Percentiles rank a stretch among this genome's conserved stretches.
phyloP scores from a whole-genome alignment of 2,797 vertebrate species.

The Dendrocincla tyrannina region DNA sequence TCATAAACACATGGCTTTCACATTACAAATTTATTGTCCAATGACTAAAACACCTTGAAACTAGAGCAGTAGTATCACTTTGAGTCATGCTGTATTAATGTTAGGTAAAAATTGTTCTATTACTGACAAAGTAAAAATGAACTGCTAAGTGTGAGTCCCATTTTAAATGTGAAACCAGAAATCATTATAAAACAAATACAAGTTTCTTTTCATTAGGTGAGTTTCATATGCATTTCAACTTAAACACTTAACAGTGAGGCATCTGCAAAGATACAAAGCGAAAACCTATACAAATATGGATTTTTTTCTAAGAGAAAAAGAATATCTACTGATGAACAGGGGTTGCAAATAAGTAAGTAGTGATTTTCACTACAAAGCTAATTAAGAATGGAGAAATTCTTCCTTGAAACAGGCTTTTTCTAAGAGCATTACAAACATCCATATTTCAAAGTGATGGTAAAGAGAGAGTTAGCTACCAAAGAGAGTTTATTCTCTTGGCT shows the following conservation, averaged over 20 bases:
- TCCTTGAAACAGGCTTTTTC: neutral
- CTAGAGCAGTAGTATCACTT: neutral
- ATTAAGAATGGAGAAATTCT: neutral
- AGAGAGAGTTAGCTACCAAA: neutral
- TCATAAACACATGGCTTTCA: neutral
- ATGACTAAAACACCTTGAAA: neutral
- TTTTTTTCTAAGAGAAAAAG: neutral
- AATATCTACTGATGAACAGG: neutral
- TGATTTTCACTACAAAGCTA: neutral
- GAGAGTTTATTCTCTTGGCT: neutral
- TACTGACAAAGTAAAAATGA: neutral
- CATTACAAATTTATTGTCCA: neutral
- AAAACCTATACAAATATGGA: neutral
- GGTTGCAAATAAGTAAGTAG: neutral
- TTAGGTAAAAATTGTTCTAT: neutral
- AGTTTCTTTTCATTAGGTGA: neutral
- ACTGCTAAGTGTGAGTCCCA: neutral
- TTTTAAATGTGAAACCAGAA: neutral
- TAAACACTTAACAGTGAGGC: neutral
- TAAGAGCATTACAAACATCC: neutral
- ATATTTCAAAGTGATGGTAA: neutral
- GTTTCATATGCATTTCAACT: neutral
- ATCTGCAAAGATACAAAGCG: neutral
- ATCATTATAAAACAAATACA: neutral
- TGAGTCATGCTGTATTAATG: neutral